Evolutionary conservation across 1,140 invertebrate species (phyloP), one percentile per base, ranked within the genome.

Genomic region (Bradysia coprophila): DNA sequence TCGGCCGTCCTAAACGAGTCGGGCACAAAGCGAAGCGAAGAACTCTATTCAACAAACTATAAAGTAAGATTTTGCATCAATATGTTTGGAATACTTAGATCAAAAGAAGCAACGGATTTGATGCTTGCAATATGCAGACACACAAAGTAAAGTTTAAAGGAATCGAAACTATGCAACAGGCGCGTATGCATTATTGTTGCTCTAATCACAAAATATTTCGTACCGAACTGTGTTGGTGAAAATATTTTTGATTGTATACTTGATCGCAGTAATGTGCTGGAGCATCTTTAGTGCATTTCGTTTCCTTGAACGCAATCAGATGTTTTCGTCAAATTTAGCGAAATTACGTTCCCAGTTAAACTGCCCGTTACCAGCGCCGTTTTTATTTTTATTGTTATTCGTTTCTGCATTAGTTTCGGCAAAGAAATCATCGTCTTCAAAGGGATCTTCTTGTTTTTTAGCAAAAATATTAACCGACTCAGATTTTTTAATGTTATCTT

Each of bases 401-500:
- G 37, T 36, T 22, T 11, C 39, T 37, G 39, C 20, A 31, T 10
- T 42, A 42, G 21, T 44, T 45, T 22, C 34, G 24, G 72, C 77
- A 51, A 84, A 86, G 59, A 89, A 89, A 49, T 85, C 82, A 47
- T 88, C 83, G 42, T 84, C 81, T 46, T 83, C 80, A 56, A 89
- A 89, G 4, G 85, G 85, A 66, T 88, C 85, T 51, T 69, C 75
- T 49, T 77, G 71, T 43, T 72, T 71, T 33, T 81, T 68, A 5
- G 75, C 74, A 59, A 89, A 89, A 48, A 89, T 88, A 56, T 87
- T 88, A 15, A 87, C 76, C 2, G 84, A 87, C 52, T 87, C 82
- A 0, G 83, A 87, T 58, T 88, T 88, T 49, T 79, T 81, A 18
- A 81, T 76, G 43, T 77, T 67, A 38, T 70, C 67, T 45, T 59